Evolutionary conservation across 23 tunicate genomes (phyloP).

Genomic region (Styela clava): DNA sequence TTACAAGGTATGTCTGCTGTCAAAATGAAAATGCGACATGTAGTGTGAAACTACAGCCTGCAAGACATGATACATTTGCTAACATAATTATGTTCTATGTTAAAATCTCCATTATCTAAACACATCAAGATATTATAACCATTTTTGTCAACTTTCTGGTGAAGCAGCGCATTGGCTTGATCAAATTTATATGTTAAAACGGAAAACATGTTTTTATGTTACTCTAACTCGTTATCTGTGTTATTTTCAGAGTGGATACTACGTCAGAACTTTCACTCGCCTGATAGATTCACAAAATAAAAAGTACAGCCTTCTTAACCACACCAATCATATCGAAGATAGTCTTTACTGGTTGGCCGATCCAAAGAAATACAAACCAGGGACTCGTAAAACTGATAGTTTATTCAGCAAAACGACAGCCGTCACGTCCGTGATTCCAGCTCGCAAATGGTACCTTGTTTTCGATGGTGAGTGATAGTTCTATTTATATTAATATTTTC

Average conservation of each 20-base stretch:
- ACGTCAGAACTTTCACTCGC: not conserved
- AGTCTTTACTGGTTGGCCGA: conserved; percentile 30
- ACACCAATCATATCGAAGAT: not conserved
- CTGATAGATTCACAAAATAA: not conserved
- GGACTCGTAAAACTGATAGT: conserved; percentile 8
- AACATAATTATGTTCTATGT: no score
- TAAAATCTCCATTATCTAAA: no score
- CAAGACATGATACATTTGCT: no score
- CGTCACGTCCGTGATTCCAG: conserved; percentile 4
- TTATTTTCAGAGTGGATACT: conserved; percentile 35
- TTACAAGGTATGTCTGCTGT: conserved; percentile 32
- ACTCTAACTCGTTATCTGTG: no score
- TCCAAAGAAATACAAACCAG: conserved; percentile 33
- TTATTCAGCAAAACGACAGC: not conserved
- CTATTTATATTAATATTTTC: no score
- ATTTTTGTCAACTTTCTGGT: no score
- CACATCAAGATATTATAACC: no score
- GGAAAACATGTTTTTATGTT: no score
- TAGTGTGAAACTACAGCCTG: not conserved
- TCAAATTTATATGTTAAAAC: no score
- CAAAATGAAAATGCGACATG: not conserved
- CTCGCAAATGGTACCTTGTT: conserved; percentile 16
- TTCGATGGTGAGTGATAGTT: conserved; percentile 15
- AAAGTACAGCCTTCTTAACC: conserved; percentile 23
- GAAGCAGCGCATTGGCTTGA: no score